Evolutionary conservation across 2,888 invertebrate genomes (phyloP).

Genomic region (Drosophila formosana): DNA sequence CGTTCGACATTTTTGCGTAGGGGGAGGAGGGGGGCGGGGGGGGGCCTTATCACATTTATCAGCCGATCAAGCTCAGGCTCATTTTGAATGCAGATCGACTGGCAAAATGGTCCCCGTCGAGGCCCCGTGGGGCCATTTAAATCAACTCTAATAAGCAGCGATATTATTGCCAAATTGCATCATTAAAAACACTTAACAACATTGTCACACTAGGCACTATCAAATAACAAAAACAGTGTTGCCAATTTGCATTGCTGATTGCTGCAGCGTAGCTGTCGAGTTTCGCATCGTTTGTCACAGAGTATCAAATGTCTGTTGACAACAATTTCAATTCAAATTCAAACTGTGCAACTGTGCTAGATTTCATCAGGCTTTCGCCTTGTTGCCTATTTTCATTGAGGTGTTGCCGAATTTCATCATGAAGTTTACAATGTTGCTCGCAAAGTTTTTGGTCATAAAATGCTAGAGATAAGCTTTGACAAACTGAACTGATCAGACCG

Average conservation of each 20-base stretch:
- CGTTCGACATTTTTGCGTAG: conserved; percentile 22
- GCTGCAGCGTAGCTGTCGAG: not conserved
- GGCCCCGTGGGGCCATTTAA: conserved; percentile 26
- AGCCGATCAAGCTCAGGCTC: conserved; percentile 38
- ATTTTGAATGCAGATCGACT: conserved; percentile 45
- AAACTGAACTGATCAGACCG: conserved; percentile 40
- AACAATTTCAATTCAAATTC: not conserved
- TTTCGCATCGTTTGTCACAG: conserved; percentile 12
- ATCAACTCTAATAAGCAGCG: conserved; percentile 30
- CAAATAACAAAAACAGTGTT: conserved; percentile 12
- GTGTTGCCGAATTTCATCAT: conserved; percentile 10
- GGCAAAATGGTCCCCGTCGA: conserved; percentile 8
- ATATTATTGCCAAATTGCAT: conserved; percentile 30
- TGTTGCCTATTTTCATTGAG: not conserved
- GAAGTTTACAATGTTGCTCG: not conserved
- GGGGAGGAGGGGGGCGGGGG: too few species aligned
- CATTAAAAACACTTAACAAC: conserved; percentile 38
- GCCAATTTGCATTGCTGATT: conserved; percentile 17
- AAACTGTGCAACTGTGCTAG: too few species aligned
- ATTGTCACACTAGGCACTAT: conserved; percentile 18
- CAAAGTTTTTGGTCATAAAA: not conserved
- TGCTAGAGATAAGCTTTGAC: conserved; percentile 6
- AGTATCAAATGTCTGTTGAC: conserved; percentile 15
- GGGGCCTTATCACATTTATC: conserved; percentile 69
- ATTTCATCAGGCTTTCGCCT: not conserved